Evolutionary conservation across 2,888 invertebrate species (phyloP), one percentile per base, ranked within the genome.

Genomic region (Netelia fuscicornis): DNA sequence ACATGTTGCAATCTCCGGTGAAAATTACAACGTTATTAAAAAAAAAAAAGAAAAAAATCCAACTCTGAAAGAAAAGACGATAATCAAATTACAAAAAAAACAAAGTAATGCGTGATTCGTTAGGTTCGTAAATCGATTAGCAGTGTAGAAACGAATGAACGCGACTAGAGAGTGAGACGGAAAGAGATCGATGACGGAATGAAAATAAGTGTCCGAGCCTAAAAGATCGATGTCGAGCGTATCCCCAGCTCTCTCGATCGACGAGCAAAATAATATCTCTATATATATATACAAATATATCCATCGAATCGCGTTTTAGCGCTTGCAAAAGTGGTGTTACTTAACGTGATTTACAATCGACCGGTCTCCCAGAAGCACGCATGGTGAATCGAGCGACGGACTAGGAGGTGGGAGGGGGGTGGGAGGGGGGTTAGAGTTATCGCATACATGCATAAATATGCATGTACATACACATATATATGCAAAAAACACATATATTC

Each of bases 321-420:
- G 77, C 10, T 68, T 44, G 30, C 52, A 44, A 64, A 30, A 74
- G 48, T 30, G 52, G 79, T 74, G 83, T 79, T 83, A 83, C 75
- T 83, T 79, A 83, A 79, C 74, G 62, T 83, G 79, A 83, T 83
- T 83, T 83, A 83, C 83, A 70, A 75, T 83, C 79, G 25, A 70
- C 10, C 48, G 70, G 58, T 52, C 48, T 56, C 42, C 9, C 9
- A 52, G 75, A 25, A 23, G 62, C 60, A 70, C 75, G 68, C 75
- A 67, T 56, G 44, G 58, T 52, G 62, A 30, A 62, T 74, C 25
- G 48, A 52, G 52, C 25, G 48, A 52, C 30, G 17, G 44, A 56
- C 42, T n/a, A 20, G 58, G 0, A 10, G 64, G 72, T 20, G 48
- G 17, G 17, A 17, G 17, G 17, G 17, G 17, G 17, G 17, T 17